Percentiles rank a stretch among this genome's conserved stretches.
Evolutionary conservation across 2,113 vertebrate genomes (phyloP).

Genomic region (Gavia stellata): DNA sequence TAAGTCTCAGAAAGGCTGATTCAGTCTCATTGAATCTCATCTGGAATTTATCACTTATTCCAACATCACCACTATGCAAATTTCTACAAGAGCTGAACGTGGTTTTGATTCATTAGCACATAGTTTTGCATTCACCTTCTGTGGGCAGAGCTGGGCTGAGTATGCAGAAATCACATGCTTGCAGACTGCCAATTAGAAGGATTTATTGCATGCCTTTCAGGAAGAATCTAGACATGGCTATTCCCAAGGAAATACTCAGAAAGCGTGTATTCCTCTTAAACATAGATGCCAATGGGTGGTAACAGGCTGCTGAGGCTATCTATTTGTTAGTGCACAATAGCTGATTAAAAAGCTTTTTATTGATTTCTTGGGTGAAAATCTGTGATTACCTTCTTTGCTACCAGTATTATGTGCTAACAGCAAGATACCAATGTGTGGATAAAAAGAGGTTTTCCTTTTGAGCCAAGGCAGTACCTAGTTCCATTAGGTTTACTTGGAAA

Average conservation of each 20-base stretch:
- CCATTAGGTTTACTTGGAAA: background rate
- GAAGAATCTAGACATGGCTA: background rate
- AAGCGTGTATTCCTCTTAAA: background rate
- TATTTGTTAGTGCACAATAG: background rate
- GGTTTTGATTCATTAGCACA: conserved; percentile 33
- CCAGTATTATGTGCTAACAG: background rate
- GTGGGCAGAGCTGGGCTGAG: background rate
- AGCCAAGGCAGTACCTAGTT: background rate
- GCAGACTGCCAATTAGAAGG: conserved; percentile 44
- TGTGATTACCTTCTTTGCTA: background rate
- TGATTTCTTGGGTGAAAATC: background rate
- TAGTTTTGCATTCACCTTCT: background rate
- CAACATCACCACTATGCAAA: background rate
- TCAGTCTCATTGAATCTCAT: conserved; percentile 18
- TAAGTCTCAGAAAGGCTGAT: background rate
- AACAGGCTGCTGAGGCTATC: background rate
- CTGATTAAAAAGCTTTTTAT: background rate
- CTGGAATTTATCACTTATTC: conserved; percentile 14
- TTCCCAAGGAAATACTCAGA: background rate
- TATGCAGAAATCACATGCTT: conserved; percentile 12
- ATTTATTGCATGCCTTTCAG: conserved; percentile 36
- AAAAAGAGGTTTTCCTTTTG: background rate
- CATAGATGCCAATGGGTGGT: background rate
- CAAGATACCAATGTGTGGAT: background rate
- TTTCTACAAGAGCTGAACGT: background rate